These are phyloP conservation scores for Tadarida brasiliensis DNA, from an alignment of 2,797 vertebrate genomes.

Conservation along the genomic window DNA sequence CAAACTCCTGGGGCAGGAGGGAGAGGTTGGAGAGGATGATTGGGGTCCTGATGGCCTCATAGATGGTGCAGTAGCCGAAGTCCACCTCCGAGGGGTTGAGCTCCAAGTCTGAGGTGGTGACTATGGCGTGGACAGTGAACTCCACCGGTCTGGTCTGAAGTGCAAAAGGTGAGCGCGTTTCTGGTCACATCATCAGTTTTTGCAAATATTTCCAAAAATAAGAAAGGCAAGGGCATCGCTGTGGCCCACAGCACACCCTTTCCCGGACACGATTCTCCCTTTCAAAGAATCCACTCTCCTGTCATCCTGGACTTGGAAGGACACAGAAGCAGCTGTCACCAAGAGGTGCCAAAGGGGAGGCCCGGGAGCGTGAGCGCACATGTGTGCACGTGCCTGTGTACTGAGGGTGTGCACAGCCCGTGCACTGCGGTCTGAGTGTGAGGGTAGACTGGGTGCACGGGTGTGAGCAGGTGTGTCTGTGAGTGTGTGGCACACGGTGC, in stretches of 20 bases:
- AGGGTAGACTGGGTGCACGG: rapidly evolving
- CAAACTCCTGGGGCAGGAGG: conserved; percentile 95
- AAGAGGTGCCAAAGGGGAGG: background rate
- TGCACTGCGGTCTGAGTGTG: background rate
- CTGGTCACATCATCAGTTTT: rapidly evolving
- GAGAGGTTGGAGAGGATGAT: conserved; percentile 92
- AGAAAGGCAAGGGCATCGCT: rapidly evolving
- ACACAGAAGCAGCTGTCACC: rapidly evolving
- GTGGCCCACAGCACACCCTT: background rate
- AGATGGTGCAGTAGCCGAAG: conserved; percentile 94
- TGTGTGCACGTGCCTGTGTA: background rate
- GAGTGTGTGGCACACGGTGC: rapidly evolving
- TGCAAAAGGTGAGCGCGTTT: rapidly evolving
- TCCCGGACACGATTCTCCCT: background rate
- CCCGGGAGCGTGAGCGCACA: rapidly evolving
- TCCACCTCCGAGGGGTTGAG: conserved; percentile 89
- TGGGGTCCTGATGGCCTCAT: conserved; percentile 89
- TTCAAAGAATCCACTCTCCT: too few relatives aligned
- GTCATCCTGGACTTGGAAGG: background rate
- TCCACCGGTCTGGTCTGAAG: conserved; percentile 89
- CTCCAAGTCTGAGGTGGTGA: conserved; percentile 93
- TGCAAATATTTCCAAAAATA: rapidly evolving
- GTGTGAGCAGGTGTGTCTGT: background rate
- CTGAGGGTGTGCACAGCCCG: background rate
- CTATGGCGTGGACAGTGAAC: conserved; percentile 92